Base-by-base conservation (phyloP, 2,113 vertebrate species). In the Astatotilapia flaviijosephi region DNA sequence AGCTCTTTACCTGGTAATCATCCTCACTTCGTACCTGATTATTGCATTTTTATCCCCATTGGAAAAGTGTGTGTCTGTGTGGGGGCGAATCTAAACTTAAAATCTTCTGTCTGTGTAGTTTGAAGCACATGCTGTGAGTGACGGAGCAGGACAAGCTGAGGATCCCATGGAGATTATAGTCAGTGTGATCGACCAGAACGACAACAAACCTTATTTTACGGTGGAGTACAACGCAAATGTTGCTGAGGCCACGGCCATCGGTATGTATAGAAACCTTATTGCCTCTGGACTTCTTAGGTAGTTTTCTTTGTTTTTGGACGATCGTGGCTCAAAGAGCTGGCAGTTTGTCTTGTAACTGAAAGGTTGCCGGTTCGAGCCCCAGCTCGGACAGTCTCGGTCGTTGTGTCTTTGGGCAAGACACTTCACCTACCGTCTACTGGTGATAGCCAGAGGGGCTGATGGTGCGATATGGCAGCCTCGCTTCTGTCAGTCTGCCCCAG, bases 141-240 rank as follows among this genome's bases (percentile, higher is more conserved):
- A 23, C 0, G 85, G 83, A 51, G 2, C 5, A 3, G 11, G 10
- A 80, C 3, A 1, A 2, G 82, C 65, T 7, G 96, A 96, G 54
- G 9, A 5, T 0, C 92, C 95, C 0, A 96, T 96, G 94, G 94
- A 96, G 0, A 92, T 97, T 21, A 21, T 80, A 2, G 89, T 97
- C 7, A 53, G 49, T 9, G 93, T 97, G 7, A 68, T 91, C 2
- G 96, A 97, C 70, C 45, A 84, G 85, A 97, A 97, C 21, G 96
- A 33, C 42, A 45, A 45, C 42, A 45, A 45, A 45, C 42, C 42
- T 45, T 45, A 4, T 45, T 97, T 97, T 79, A 51, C 14, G 1
- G 1, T 0, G 3, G 6, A 15, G 3, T 45, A 45, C 42, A 14
- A 14, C 0, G 42, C 42, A 45, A 1, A 14, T 6, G 42, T 47